Evolutionary conservation across 2,113 vertebrate species (phyloP).

Genomic region (Muntiacus muntjak): DNA sequence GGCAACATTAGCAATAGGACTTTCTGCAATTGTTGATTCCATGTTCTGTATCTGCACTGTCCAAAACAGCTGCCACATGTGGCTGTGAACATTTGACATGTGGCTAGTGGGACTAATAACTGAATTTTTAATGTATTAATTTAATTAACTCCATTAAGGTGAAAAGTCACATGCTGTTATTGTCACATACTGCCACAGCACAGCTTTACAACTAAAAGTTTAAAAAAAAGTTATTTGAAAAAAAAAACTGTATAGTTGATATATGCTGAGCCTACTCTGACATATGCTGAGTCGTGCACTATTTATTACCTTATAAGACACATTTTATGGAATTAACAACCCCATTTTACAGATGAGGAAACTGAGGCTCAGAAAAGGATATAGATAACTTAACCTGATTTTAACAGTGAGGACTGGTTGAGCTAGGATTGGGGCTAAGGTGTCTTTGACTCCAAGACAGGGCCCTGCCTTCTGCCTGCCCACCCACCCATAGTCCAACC

Average conservation of each 20-base stretch:
- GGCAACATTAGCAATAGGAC: not conserved
- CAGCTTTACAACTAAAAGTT: not conserved
- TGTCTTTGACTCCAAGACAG: not conserved
- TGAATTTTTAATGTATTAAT: not conserved
- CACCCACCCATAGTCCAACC: fast-evolving
- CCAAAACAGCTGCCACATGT: not conserved
- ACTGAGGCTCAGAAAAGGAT: not conserved
- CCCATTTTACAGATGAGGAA: not conserved
- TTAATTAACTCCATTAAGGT: not conserved
- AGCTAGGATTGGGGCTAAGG: not conserved
- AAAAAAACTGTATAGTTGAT: not conserved
- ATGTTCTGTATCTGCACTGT: not conserved
- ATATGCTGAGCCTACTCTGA: not conserved
- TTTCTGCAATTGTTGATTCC: not conserved
- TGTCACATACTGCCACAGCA: not conserved
- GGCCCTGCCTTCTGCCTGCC: fast-evolving
- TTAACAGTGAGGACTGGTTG: not conserved
- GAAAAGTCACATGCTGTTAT: not conserved
- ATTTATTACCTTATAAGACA: not conserved
- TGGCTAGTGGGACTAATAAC: not conserved
- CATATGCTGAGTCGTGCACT: not conserved
- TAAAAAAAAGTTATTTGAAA: not conserved
- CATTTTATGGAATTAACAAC: not conserved
- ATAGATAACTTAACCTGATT: not conserved
- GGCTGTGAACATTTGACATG: not conserved